Evolutionary conservation across 2,888 invertebrate genomes (phyloP).

Genomic region (Agrypnus murinus): DNA sequence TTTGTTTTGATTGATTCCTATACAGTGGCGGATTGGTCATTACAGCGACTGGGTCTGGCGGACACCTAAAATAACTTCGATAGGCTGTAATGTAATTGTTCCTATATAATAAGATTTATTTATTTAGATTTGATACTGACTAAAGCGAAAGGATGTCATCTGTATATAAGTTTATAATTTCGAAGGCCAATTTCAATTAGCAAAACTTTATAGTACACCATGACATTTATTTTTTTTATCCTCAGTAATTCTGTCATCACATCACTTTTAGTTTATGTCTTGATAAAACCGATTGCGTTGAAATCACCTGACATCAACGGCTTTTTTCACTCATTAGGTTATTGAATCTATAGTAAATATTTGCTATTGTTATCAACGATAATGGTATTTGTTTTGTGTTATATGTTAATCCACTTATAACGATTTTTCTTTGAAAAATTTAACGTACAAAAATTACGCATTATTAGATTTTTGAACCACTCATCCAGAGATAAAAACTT

Average conservation of each 20-base stretch:
- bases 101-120: too few species aligned
- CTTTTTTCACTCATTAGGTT: constrained; percentile 29
- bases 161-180: not conserved
- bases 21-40: too few species aligned
- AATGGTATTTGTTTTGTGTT: constrained; percentile 30
- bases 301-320: not conserved
- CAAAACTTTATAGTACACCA: constrained; percentile 9
- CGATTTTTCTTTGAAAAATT: constrained; percentile 25
- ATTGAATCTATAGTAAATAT: constrained; percentile 26
- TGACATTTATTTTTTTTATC: constrained; percentile 14
- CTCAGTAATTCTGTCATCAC: constrained; percentile 7
- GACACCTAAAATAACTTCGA: too few species aligned
- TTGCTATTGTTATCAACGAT: constrained; percentile 40
- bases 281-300: constrained; percentile 20
- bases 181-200: constrained; percentile 8
- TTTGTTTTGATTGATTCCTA: too few species aligned
- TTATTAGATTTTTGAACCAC: not conserved
- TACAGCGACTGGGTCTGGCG: too few species aligned
- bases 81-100: too few species aligned
- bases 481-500: not conserved
- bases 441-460: constrained; percentile 2
- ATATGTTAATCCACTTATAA: constrained; percentile 35
- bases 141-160: not conserved
- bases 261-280: constrained; percentile 11
- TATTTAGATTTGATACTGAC: not conserved